A percentile compares a stretch with the other conserved stretches of the same genome.
Evolutionary conservation across 2,888 invertebrate species (phyloP).

Genomic region (Hybos culiciformis): DNA sequence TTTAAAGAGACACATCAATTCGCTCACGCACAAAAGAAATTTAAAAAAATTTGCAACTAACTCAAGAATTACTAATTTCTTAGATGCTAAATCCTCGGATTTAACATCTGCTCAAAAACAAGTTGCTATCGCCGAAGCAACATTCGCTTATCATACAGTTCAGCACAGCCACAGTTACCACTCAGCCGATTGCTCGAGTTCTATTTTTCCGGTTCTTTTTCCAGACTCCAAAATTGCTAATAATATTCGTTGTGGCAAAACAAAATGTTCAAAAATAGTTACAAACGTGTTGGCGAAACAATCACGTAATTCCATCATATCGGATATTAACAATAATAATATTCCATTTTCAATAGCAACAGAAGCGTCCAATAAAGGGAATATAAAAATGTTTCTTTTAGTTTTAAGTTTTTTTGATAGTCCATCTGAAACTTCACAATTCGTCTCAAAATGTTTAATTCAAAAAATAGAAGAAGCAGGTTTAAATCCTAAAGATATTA

Average conservation of each 20-base stretch:
- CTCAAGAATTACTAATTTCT: neutral
- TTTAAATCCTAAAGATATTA: neutral
- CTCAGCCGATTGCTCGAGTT: neutral
- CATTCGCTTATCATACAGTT: neutral
- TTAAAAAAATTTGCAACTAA: neutral
- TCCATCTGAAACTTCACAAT: neutral
- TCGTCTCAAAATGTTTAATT: conserved; percentile 1
- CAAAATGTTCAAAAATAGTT: neutral
- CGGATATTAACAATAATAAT: neutral
- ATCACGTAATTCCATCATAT: neutral
- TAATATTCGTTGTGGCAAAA: neutral
- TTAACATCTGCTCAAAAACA: neutral
- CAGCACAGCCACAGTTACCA: neutral
- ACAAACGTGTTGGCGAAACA: conserved; percentile 1
- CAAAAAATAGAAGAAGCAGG: neutral
- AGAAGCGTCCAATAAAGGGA: neutral
- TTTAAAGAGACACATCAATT: neutral
- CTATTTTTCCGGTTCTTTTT: neutral
- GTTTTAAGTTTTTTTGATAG: neutral
- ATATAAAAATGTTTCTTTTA: neutral
- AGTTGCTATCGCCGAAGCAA: neutral
- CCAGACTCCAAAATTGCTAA: neutral
- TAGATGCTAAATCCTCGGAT: neutral
- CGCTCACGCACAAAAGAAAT: neutral
- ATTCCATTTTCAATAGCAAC: neutral